A percentile compares a stretch with the other conserved stretches of the same genome.
Conservation (phyloP, 2,113 vertebrate species). For the Perca flavescens region DNA sequence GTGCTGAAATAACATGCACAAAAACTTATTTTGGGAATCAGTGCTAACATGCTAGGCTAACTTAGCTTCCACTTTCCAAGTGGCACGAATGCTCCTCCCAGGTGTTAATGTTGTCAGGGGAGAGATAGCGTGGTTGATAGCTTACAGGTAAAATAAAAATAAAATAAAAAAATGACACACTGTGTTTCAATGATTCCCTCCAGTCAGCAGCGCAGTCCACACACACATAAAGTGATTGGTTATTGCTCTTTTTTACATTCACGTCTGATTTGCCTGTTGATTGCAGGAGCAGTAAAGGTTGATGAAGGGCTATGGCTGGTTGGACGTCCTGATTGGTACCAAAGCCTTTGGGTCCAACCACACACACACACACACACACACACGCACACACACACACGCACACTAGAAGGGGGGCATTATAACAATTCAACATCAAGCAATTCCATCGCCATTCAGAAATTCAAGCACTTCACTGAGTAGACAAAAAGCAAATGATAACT, state of each 20-base stretch:
- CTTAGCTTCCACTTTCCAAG: neutral
- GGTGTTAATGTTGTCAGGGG: neutral
- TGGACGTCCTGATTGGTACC: constrained; percentile 55
- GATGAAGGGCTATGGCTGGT: constrained; percentile 32
- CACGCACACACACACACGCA: constrained; percentile 34
- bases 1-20: neutral
- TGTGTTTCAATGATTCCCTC: too few species aligned
- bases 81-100: neutral
- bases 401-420: constrained; percentile 19
- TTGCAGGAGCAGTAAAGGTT: constrained; percentile 50
- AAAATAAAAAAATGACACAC: neutral
- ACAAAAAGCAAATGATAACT: constrained; percentile 23
- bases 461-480: constrained; percentile 4
- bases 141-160: neutral
- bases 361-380: constrained; percentile 25
- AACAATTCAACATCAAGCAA: constrained; percentile 6
- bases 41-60: neutral
- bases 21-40: neutral
- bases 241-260: constrained; percentile 11
- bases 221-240: constrained; percentile 10
- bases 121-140: neutral
- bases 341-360: constrained; percentile 5
- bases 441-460: constrained; percentile 13
- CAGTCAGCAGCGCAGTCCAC: neutral
- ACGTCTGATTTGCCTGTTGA: constrained; percentile 36